A percentile compares a stretch with the other conserved stretches of the same genome.
Conservation (phyloP, 2,888 invertebrate genomes). For the Ceraclea dissimilis region DNA sequence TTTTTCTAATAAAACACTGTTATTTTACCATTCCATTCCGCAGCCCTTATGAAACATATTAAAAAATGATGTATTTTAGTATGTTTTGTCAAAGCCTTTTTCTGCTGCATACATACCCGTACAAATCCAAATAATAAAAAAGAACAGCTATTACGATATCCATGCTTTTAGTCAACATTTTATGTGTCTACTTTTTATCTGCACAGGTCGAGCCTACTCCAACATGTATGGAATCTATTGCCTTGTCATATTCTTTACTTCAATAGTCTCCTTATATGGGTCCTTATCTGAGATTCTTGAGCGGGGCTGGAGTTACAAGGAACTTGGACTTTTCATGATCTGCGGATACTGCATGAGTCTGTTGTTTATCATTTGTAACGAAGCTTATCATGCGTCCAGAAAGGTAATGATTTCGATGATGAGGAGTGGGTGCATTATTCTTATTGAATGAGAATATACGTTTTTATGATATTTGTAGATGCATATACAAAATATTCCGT, state of each 20-base stretch:
- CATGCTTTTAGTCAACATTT: too few relatives aligned
- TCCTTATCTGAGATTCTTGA: slow-evolving; percentile 64
- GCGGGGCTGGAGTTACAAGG: slow-evolving; percentile 63
- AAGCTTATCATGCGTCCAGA: slow-evolving; percentile 59
- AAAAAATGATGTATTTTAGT: too few relatives aligned
- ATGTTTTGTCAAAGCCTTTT: too few relatives aligned
- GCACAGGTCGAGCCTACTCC: slow-evolving; percentile 57
- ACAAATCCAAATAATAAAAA: too few relatives aligned
- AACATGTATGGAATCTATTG: slow-evolving; percentile 73
- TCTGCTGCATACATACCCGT: too few relatives aligned
- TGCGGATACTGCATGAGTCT: slow-evolving; percentile 64
- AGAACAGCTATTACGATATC: too few relatives aligned
- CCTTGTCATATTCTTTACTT: slow-evolving; percentile 64
- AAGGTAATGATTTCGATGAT: slow-evolving; percentile 47
- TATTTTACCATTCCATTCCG: too few relatives aligned
- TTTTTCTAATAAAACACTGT: too few relatives aligned
- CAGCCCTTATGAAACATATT: too few relatives aligned
- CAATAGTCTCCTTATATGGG: slow-evolving; percentile 65
- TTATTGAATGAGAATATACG: too few relatives aligned
- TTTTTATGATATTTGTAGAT: background rate
- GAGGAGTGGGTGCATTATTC: too few relatives aligned
- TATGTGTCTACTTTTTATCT: too few relatives aligned
- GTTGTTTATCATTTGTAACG: slow-evolving; percentile 65
- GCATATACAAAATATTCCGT: background rate
- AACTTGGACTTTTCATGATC: slow-evolving; percentile 62